A percentile compares a stretch with the other conserved stretches of the same genome.
phyloP scores from a whole-genome alignment of 2,113 vertebrate genomes.

The Orycteropus afer region DNA sequence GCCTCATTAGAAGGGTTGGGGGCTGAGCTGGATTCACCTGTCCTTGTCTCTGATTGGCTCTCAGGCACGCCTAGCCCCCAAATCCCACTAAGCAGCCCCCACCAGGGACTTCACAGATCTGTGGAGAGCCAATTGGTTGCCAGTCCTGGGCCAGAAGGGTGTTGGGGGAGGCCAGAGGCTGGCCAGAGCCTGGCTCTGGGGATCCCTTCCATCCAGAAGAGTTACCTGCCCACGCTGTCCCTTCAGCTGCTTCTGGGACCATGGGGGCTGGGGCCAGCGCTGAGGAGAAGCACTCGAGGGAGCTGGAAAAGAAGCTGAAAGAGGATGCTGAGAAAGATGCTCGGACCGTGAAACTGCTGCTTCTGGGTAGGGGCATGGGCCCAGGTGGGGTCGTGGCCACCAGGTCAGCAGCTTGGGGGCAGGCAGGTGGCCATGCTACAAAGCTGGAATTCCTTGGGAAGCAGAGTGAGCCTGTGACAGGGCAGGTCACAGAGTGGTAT shows the following conservation, averaged over 20 bases:
- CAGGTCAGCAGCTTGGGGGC: not conserved
- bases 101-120: slow-evolving; percentile 11
- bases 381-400: not conserved
- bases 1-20: slow-evolving; percentile 71
- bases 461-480: not conserved
- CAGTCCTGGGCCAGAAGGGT: slow-evolving; percentile 53
- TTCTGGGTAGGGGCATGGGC: slow-evolving; percentile 91
- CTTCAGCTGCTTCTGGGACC: slow-evolving; percentile 51
- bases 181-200: slow-evolving; percentile 8
- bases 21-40: slow-evolving; percentile 84
- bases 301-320: slow-evolving; percentile 98
- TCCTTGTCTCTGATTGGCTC: slow-evolving; percentile 91
- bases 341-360: slow-evolving; percentile 97
- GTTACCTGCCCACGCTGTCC: slow-evolving; percentile 6
- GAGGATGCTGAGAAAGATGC: slow-evolving; percentile 97
- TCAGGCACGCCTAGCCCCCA: slow-evolving; percentile 82
- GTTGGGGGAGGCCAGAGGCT: slow-evolving; percentile 21
- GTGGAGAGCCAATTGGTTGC: slow-evolving; percentile 36
- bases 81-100: slow-evolving; percentile 88
- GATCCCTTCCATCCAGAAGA: slow-evolving; percentile 3
- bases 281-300: slow-evolving; percentile 96
- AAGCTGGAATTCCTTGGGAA: not conserved
- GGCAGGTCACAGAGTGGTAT: not conserved
- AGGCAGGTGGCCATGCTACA: not conserved
- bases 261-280: slow-evolving; percentile 98